Conservation (phyloP, 2,113 vertebrate genomes). For the Cathartes aura region DNA sequence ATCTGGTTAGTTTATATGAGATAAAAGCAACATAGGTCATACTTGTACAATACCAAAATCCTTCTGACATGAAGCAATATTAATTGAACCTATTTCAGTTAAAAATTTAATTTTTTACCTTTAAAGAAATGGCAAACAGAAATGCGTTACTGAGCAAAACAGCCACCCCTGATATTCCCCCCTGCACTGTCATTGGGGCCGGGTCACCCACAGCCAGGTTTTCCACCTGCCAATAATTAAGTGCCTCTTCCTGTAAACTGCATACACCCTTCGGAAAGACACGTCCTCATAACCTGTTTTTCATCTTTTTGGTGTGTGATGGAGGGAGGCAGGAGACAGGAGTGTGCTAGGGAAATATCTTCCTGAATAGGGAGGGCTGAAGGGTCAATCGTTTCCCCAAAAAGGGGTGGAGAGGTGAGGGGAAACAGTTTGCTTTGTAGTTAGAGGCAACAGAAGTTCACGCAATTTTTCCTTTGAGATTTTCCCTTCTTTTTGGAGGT, state of each 20-base stretch:
- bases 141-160: constrained; percentile 12
- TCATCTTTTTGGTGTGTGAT: not conserved
- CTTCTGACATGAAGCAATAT: constrained; percentile 43
- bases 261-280: not conserved
- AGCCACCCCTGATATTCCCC: not conserved
- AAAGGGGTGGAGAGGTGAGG: not conserved
- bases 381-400: not conserved
- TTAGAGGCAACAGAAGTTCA: not conserved
- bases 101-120: constrained; percentile 42
- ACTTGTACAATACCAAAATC: constrained; percentile 34
- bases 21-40: constrained; percentile 16
- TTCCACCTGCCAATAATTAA: not conserved
- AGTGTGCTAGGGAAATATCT: not conserved
- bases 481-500: not conserved
- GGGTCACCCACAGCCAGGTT: not conserved
- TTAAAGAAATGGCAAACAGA: constrained; percentile 49
- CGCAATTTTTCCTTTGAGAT: not conserved
- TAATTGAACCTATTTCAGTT: constrained; percentile 45
- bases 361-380: not conserved
- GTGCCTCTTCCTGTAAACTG: constrained; percentile 8
- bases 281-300: not conserved
- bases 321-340: not conserved
- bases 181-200: not conserved
- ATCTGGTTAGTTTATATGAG: constrained; percentile 30
- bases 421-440: not conserved